Conservation (phyloP, 2,113 vertebrate species). For the Rattus rattus region DNA sequence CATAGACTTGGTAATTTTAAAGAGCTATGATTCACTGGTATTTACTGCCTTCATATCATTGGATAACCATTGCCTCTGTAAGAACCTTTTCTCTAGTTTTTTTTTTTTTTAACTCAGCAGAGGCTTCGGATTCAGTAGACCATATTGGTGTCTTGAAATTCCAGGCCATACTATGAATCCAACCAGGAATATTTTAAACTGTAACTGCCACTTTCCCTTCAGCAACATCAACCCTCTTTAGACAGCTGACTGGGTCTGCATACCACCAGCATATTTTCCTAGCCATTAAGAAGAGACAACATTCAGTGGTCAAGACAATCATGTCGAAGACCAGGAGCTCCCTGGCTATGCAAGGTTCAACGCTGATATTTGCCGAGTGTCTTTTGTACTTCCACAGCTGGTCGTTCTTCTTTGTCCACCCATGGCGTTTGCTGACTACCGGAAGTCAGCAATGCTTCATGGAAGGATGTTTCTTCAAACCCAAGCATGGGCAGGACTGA, state of each 20-base stretch:
- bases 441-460: constrained; percentile 31
- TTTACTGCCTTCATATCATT: not conserved
- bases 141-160: not conserved
- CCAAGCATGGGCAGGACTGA: not conserved
- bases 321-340: constrained; percentile 36
- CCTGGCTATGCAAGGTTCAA: not conserved
- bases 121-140: not conserved
- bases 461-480: not conserved
- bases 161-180: not conserved
- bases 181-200: not conserved
- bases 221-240: not conserved
- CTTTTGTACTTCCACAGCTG: not conserved
- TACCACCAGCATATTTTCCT: not conserved
- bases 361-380: not conserved
- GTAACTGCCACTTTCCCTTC: not conserved
- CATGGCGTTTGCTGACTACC: constrained; percentile 19
- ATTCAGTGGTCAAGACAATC: constrained; percentile 39
- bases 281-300: not conserved
- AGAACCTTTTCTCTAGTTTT: not conserved
- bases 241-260: not conserved
- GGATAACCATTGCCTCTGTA: not conserved
- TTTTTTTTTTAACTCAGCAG: not conserved
- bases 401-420: constrained; percentile 49
- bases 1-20: not conserved
- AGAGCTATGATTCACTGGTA: not conserved